Evolutionary conservation across 2,888 invertebrate genomes (phyloP), one percentile per base, ranked within the genome.

Genomic region (Epicampocera succincta): DNA sequence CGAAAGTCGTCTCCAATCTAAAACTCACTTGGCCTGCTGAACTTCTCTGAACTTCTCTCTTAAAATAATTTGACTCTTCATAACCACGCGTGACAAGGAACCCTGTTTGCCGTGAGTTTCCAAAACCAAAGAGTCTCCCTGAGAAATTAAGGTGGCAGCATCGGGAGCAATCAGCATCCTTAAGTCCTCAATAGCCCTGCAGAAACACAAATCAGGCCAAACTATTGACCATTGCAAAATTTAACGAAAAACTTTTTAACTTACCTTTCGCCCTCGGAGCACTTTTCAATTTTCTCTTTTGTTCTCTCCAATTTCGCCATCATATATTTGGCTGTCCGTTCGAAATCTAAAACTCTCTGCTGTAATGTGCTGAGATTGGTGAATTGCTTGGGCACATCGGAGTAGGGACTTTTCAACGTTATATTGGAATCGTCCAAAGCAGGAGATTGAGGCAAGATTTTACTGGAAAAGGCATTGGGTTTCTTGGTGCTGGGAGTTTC

Each of bases 141-240:
- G 94, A 17, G 95, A 95, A 84, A 96, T 95, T 40, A 95, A 91
- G 75, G 94, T 93, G 6, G 95, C 96, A 78, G 95, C 95, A 88
- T 95, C 95, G 2, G 95, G 95, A 12, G 95, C 95, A 83, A 95
- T 91, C 1, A 88, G 79, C 77, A 91, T 85, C 61, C 90, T 89
- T 11, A 91, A 84, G 80, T 91, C 90, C 81, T 91, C 91, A 72
- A 88, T 85, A 15, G 85, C 87, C 61, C 91, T 91, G 48, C 29
- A 29, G 19, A 0, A 44, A 44, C 54, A 15, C 52, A 29, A 33
- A 42, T 0, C 4, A 17, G 15, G 11, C 2, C 12, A 2, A 50
- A 15, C 19, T 19, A 15, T 3, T 46, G 3, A 13, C 3, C n/a
- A 40, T 58, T 54, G 42, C 46, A 54, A 72, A 33, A 8, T 33